phyloP scores from a whole-genome alignment of 2,888 invertebrate species.

The Orchestes rusci region DNA sequence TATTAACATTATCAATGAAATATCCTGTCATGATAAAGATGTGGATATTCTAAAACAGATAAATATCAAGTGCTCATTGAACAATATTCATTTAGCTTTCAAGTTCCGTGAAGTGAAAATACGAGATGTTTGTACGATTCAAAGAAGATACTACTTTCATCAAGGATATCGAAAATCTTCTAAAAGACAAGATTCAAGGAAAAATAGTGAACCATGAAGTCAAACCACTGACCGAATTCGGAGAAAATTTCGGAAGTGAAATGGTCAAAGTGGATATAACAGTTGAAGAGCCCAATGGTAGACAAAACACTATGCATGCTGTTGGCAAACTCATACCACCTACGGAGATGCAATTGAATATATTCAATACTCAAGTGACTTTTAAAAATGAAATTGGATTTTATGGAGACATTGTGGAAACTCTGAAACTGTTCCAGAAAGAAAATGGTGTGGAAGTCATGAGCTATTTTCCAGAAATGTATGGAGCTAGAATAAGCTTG shows the following conservation, averaged over 20 bases:
- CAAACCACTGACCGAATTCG: slow-evolving; percentile 43
- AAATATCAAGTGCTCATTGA: no score
- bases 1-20: no score
- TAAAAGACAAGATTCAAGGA: slow-evolving; percentile 4
- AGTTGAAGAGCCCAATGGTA: slow-evolving; percentile 30
- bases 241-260: slow-evolving; percentile 55
- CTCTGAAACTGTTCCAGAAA: slow-evolving; percentile 44
- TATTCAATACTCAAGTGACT: slow-evolving; percentile 49
- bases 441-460: slow-evolving; percentile 43
- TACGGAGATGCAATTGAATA: slow-evolving; percentile 45
- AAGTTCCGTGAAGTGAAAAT: no score
- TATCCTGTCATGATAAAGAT: no score
- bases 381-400: slow-evolving; percentile 50
- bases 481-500: slow-evolving; percentile 47
- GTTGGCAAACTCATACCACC: slow-evolving; percentile 52
- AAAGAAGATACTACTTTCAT: slow-evolving; percentile 14
- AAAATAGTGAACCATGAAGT: slow-evolving; percentile 14
- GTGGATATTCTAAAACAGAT: no score
- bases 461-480: slow-evolving; percentile 47
- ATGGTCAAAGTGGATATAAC: slow-evolving; percentile 44
- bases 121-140: no score
- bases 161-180: slow-evolving; percentile 9
- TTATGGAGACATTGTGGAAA: slow-evolving; percentile 46
- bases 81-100: no score
- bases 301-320: slow-evolving; percentile 36